Evolutionary conservation across 2,113 vertebrate genomes (phyloP).

Genomic region (Ursus arctos): DNA sequence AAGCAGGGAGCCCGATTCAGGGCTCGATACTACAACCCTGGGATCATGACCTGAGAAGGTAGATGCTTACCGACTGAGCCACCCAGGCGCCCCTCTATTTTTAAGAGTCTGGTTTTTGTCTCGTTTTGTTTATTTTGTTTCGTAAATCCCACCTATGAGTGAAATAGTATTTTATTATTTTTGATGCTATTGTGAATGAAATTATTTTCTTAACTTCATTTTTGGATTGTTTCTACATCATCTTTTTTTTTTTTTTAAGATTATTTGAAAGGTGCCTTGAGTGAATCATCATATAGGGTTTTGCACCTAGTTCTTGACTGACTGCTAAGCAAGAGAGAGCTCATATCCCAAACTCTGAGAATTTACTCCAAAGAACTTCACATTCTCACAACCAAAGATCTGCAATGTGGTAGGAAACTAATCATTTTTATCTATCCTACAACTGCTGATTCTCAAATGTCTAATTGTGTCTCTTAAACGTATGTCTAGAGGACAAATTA

Average conservation of each 20-base stretch:
- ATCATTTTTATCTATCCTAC: neutral
- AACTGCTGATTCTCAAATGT: conserved; percentile 11
- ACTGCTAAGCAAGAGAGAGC: neutral
- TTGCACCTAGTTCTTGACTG: neutral
- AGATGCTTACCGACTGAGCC: no score
- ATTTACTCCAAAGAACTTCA: neutral
- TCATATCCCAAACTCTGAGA: neutral
- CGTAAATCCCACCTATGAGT: neutral
- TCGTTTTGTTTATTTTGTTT: neutral
- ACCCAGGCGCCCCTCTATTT: no score
- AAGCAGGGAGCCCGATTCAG: neutral
- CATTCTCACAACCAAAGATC: neutral
- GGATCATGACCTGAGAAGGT: no score
- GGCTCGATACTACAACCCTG: no score
- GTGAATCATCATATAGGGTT: neutral
- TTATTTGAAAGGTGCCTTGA: neutral
- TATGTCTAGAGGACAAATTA: neutral
- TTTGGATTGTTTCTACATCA: neutral
- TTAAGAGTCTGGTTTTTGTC: neutral
- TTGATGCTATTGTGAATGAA: neutral
- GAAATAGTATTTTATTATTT: neutral
- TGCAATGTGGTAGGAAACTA: neutral
- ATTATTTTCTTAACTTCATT: neutral
- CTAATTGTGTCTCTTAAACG: neutral
- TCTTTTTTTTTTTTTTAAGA: no score